phyloP scores from a whole-genome alignment of 2,113 vertebrate species.

The Alexandromys fortis region DNA sequence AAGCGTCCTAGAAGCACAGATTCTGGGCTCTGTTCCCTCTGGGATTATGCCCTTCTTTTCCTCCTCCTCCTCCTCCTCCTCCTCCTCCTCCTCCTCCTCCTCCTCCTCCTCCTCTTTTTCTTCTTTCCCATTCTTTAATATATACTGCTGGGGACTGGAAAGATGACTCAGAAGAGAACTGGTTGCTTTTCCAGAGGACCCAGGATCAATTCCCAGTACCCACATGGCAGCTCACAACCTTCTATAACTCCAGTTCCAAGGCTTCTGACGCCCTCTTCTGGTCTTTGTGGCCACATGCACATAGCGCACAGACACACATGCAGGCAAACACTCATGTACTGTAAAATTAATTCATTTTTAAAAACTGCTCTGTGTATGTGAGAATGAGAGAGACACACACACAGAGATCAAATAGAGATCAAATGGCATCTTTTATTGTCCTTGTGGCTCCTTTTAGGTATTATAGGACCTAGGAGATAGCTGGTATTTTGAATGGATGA shows the following conservation, averaged over 20 bases:
- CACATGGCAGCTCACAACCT: neutral
- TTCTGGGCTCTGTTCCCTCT: neutral
- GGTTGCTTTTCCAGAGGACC: neutral
- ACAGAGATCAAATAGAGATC: too few relatives aligned
- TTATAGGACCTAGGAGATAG: neutral
- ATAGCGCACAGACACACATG: neutral
- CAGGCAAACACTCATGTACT: neutral
- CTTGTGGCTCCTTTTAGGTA: neutral
- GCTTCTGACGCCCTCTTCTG: neutral
- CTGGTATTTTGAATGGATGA: neutral
- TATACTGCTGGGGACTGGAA: neutral
- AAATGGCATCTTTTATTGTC: neutral
- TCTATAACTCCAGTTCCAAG: neutral
- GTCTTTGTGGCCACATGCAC: neutral
- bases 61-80: neutral
- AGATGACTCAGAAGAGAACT: neutral
- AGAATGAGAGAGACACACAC: neutral
- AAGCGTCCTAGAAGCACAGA: neutral
- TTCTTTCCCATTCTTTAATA: neutral
- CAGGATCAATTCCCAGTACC: neutral
- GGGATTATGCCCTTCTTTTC: neutral
- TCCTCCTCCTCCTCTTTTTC: too few relatives aligned
- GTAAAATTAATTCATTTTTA: neutral
- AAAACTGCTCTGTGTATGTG: neutral
- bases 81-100: too few relatives aligned